Evolutionary conservation across 2,797 vertebrate genomes (phyloP).

Genomic region (Acipenser oxyrinchus): DNA sequence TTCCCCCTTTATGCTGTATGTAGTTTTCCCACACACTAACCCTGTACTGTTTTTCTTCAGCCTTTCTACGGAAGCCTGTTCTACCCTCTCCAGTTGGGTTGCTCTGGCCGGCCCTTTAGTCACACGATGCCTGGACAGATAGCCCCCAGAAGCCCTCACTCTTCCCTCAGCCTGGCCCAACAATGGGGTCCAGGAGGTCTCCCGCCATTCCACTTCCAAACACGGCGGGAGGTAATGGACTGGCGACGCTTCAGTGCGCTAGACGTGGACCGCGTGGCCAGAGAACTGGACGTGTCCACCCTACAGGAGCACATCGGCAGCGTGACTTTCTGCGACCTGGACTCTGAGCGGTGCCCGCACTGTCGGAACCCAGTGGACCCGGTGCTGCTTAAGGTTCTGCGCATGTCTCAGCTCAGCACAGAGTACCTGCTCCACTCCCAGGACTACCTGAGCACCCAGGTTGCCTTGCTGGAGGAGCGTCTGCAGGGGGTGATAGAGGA

Average conservation of each 20-base stretch:
- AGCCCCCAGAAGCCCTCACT: slow-evolving; percentile 15
- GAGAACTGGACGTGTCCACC: slow-evolving; percentile 50
- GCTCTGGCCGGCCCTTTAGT: not conserved
- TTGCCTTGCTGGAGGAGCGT: slow-evolving; percentile 38
- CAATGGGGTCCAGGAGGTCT: slow-evolving; percentile 14
- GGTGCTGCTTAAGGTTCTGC: slow-evolving; percentile 54
- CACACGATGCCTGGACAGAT: slow-evolving; percentile 32
- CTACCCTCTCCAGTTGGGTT: slow-evolving; percentile 20
- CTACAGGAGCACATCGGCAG: slow-evolving; percentile 55
- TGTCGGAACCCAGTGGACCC: slow-evolving; percentile 53
- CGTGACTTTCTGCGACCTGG: slow-evolving; percentile 57
- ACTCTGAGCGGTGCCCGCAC: slow-evolving; percentile 47
- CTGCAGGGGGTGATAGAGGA: slow-evolving; percentile 38
- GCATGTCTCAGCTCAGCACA: slow-evolving; percentile 62
- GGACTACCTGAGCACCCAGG: slow-evolving; percentile 44
- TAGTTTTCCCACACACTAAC: no score
- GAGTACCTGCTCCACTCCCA: slow-evolving; percentile 67
- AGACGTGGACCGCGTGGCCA: slow-evolving; percentile 53
- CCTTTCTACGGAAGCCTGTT: slow-evolving; percentile 30
- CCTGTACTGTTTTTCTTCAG: slow-evolving; percentile 28
- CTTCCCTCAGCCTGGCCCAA: slow-evolving; percentile 4
- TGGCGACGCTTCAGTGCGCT: slow-evolving; percentile 57
- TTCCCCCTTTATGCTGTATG: no score
- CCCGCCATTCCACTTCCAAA: slow-evolving; percentile 55
- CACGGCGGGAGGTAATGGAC: slow-evolving; percentile 42